Evolutionary conservation across 2,797 vertebrate genomes (phyloP).

Genomic region (Trematomus bernacchii): DNA sequence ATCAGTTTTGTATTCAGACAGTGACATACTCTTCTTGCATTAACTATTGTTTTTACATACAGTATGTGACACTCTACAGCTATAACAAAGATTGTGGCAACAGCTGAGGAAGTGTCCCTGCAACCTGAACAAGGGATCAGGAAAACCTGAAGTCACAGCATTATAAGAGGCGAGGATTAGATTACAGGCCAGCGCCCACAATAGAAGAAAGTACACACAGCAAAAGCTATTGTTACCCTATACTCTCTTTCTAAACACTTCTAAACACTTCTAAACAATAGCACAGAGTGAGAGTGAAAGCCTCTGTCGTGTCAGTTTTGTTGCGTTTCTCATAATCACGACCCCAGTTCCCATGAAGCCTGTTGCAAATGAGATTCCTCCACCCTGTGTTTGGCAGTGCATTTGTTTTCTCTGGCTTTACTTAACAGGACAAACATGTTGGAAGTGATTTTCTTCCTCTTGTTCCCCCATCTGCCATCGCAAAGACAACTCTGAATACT

Average conservation of each 20-base stretch:
- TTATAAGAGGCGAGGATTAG: constrained; percentile 27
- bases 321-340: constrained; percentile 6
- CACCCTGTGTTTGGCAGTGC: constrained; percentile 32
- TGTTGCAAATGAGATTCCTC: constrained; percentile 35
- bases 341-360: constrained; percentile 47
- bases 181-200: constrained; percentile 52
- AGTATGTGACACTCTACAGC: neutral
- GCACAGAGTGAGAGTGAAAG: constrained; percentile 1
- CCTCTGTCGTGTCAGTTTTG: neutral
- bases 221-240: constrained; percentile 30
- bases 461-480: constrained; percentile 65
- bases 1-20: neutral
- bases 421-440: constrained; percentile 58
- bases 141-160: constrained; percentile 24
- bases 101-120: constrained; percentile 2
- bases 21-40: neutral
- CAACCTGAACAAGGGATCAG: constrained; percentile 44
- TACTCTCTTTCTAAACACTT: constrained; percentile 7
- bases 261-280: constrained; percentile 1
- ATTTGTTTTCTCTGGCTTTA: constrained; percentile 62
- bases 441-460: constrained; percentile 57
- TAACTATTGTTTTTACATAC: neutral
- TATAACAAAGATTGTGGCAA: constrained; percentile 3
- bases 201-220: constrained; percentile 22
- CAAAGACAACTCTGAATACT: constrained; percentile 35